A percentile compares a stretch with the other conserved stretches of the same genome.
Conservation (phyloP, 2,888 invertebrate genomes). For the Erebia epiphron region DNA sequence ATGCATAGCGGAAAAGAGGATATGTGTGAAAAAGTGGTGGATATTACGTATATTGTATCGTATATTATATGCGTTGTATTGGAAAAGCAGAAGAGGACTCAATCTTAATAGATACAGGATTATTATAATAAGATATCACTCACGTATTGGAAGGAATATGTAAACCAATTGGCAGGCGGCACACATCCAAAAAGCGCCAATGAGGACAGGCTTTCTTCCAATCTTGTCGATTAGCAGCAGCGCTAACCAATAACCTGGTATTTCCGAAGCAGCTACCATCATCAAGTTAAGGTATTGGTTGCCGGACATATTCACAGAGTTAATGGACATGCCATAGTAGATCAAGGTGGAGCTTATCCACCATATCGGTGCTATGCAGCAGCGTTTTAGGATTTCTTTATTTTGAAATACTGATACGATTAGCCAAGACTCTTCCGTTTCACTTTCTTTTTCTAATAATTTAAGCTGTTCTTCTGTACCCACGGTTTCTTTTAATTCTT, state of each 20-base stretch:
- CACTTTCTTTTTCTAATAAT: not conserved
- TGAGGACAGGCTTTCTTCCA: conserved; percentile 60
- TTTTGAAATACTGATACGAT: conserved; percentile 56
- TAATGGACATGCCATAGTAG: conserved; percentile 88
- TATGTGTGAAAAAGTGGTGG: too few species aligned
- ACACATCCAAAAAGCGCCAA: conserved; percentile 41
- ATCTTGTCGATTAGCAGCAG: conserved; percentile 79
- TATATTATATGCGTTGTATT: too few species aligned
- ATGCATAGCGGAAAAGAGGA: too few species aligned
- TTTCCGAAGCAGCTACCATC: conserved; percentile 82
- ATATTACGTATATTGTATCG: too few species aligned
- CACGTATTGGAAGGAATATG: conserved; percentile 41
- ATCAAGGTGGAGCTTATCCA: conserved; percentile 88
- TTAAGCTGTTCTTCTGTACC: conserved; percentile 1
- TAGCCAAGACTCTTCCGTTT: conserved; percentile 58
- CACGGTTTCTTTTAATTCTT: conserved; percentile 47
- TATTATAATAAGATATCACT: conserved; percentile 51
- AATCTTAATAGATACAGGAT: too few species aligned
- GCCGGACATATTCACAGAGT: conserved; percentile 85
- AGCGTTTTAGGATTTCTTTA: conserved; percentile 67
- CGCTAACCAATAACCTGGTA: conserved; percentile 85
- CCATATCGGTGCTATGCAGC: conserved; percentile 81
- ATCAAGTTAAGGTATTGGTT: conserved; percentile 87
- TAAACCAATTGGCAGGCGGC: conserved; percentile 40
- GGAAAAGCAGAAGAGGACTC: too few species aligned